These are phyloP conservation scores for Thaumatotibia leucotreta DNA, from an alignment of 1,140 invertebrate species.

Conservation along the genomic window DNA sequence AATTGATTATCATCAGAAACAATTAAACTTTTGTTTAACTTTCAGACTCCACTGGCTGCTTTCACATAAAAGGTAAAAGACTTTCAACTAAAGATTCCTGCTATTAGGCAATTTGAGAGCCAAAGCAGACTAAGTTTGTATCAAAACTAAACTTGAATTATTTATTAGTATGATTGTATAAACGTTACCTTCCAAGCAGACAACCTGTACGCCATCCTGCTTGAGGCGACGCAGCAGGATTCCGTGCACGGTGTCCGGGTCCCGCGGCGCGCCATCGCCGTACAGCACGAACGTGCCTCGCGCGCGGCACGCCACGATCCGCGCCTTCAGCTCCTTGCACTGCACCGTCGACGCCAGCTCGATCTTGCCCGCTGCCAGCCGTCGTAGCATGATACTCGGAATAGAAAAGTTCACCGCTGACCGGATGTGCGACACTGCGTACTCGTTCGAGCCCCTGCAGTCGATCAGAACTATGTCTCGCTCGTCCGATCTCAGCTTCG, in stretches of 20 bases:
- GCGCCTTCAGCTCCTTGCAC: conserved; percentile 87
- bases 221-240: conserved; percentile 84
- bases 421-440: conserved; percentile 86
- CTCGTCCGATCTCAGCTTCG: conserved; percentile 75
- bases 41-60: too few species aligned
- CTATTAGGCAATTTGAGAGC: too few species aligned
- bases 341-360: conserved; percentile 90
- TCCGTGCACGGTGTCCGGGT: conserved; percentile 76
- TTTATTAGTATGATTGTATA: too few species aligned
- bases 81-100: too few species aligned
- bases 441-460: conserved; percentile 89
- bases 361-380: conserved; percentile 91
- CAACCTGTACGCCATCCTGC: conserved; percentile 89
- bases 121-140: too few species aligned
- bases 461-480: conserved; percentile 86
- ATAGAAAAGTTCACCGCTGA: conserved; percentile 92
- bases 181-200: conserved; percentile 86
- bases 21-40: too few species aligned
- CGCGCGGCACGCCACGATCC: conserved; percentile 84
- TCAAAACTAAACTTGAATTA: too few species aligned
- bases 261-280: conserved; percentile 79
- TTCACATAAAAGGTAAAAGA: too few species aligned
- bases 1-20: too few species aligned
- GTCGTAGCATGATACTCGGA: conserved; percentile 91
- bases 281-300: conserved; percentile 85